phyloP scores from a whole-genome alignment of 1,140 invertebrate genomes.

The Drosophila pachea region DNA sequence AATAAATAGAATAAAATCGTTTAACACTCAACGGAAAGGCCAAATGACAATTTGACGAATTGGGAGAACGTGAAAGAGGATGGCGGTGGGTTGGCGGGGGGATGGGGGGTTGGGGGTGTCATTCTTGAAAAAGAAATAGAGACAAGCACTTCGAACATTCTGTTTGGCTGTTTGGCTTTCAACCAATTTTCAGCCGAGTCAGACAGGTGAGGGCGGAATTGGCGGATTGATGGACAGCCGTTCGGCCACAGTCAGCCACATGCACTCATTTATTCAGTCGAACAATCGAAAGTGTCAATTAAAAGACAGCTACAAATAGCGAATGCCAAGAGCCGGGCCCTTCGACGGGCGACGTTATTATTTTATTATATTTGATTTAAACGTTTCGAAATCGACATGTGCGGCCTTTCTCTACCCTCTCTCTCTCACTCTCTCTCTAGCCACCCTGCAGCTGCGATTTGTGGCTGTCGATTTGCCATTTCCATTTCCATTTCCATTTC shows the following conservation, averaged over 20 bases:
- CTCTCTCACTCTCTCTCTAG: slow-evolving; percentile 3
- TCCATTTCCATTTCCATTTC: slow-evolving; percentile 17
- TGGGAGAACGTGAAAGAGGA: slow-evolving; percentile 51
- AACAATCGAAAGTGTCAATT: slow-evolving; percentile 74
- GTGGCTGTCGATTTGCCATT: slow-evolving; percentile 30
- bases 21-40: slow-evolving; percentile 50
- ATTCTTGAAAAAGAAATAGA: slow-evolving; percentile 18
- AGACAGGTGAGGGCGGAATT: slow-evolving; percentile 52
- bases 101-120: too few relatives aligned
- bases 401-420: slow-evolving; percentile 24
- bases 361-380: slow-evolving; percentile 72
- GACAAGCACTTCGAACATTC: slow-evolving; percentile 31
- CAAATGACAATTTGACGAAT: slow-evolving; percentile 65
- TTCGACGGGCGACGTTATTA: slow-evolving; percentile 38
- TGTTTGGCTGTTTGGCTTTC: slow-evolving; percentile 43
- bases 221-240: slow-evolving; percentile 32
- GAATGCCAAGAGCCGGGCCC: slow-evolving; percentile 41
- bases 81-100: too few relatives aligned
- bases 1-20: slow-evolving; percentile 68
- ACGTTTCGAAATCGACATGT: slow-evolving; percentile 47
- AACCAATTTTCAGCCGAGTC: slow-evolving; percentile 64
- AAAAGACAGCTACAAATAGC: slow-evolving; percentile 46
- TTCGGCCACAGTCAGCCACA: slow-evolving; percentile 15
- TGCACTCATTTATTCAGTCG: slow-evolving; percentile 34
- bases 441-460: slow-evolving; percentile 30